A percentile compares a stretch with the other conserved stretches of the same genome.
phyloP scores from a whole-genome alignment of 2,888 invertebrate species.

The Brachypterus glaber region DNA sequence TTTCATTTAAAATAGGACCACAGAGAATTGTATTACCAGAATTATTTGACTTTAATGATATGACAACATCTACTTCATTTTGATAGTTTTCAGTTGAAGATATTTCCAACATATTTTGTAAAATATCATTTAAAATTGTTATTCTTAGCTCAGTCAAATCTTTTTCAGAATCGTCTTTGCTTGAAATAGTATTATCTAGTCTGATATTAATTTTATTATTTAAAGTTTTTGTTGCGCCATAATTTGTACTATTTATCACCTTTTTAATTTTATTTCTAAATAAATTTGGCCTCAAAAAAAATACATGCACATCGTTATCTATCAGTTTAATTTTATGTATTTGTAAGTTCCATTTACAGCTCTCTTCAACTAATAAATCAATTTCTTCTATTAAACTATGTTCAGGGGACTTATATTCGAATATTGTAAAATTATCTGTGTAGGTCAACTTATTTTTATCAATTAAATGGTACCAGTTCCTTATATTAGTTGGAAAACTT shows the following conservation, averaged over 20 bases:
- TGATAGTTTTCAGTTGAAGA: slow-evolving; percentile 32
- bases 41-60: slow-evolving; percentile 41
- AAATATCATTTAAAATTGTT: slow-evolving; percentile 34
- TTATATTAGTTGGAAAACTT: slow-evolving; percentile 49
- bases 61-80: slow-evolving; percentile 34
- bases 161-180: slow-evolving; percentile 27
- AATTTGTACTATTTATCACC: slow-evolving; percentile 27
- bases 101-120: slow-evolving; percentile 36
- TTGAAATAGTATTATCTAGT: slow-evolving; percentile 25
- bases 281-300: slow-evolving; percentile 41
- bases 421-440: slow-evolving; percentile 19
- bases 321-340: slow-evolving; percentile 39
- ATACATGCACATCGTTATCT: slow-evolving; percentile 45
- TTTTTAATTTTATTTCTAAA: slow-evolving; percentile 30
- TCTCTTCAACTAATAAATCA: slow-evolving; percentile 38
- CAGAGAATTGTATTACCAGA: slow-evolving; percentile 38
- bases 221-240: slow-evolving; percentile 28
- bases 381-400: slow-evolving; percentile 23
- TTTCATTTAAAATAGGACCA: slow-evolving; percentile 52
- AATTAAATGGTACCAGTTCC: slow-evolving; percentile 49
- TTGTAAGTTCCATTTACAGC: slow-evolving; percentile 43
- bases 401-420: slow-evolving; percentile 22
- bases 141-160: slow-evolving; percentile 37
- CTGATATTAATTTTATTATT: slow-evolving; percentile 20
- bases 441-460: slow-evolving; percentile 13